These are phyloP conservation scores for Centrocercus urophasianus DNA, from an alignment of 2,113 vertebrate genomes.

Conservation along the genomic window DNA sequence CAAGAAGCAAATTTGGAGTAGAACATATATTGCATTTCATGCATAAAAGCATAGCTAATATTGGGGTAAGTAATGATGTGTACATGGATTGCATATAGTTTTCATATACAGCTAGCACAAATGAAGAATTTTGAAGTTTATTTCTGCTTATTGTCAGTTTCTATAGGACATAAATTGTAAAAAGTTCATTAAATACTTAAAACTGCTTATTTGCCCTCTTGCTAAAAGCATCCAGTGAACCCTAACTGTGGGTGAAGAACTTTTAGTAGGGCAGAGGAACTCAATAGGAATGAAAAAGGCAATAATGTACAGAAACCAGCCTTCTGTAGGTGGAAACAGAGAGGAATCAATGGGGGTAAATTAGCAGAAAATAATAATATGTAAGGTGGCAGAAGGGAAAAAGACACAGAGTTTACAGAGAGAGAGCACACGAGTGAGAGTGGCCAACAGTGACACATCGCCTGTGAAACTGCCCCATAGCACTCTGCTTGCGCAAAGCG, in stretches of 20 bases:
- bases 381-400: not conserved
- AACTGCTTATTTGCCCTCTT: not conserved
- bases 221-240: not conserved
- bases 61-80: not conserved
- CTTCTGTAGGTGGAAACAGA: accelerated
- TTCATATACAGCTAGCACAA: not conserved
- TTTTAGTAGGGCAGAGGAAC: not conserved
- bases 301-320: not conserved
- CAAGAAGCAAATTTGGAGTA: not conserved
- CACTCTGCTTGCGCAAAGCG: not conserved
- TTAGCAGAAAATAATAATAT: not conserved
- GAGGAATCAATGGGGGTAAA: not conserved
- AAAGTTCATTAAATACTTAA: not conserved
- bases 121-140: not conserved
- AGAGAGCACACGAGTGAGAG: not conserved
- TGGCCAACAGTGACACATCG: not conserved
- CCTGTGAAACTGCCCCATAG: not conserved
- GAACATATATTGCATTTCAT: not conserved
- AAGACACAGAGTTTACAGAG: not conserved
- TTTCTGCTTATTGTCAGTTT: not conserved
- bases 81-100: not conserved
- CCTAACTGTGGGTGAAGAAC: not conserved
- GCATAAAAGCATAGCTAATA: not conserved
- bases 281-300: not conserved
- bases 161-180: not conserved